A percentile compares a stretch with the other conserved stretches of the same genome.
phyloP scores from a whole-genome alignment of 2,113 vertebrate genomes.

The Bos taurus region ARS-UCD2.0 NC_037338.1:79114501-79115000 shows the following conservation, averaged over 20 bases:
- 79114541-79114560: fast-evolving
- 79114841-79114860: neutral
- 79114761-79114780: neutral
- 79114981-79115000: neutral
- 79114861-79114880: neutral
- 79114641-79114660: neutral
- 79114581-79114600: constrained; percentile 26
- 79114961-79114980: neutral
- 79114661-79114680: neutral
- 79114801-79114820: neutral
- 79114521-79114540: too few relatives aligned
- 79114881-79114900: neutral
- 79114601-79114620: neutral
- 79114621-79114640: neutral
- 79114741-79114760: neutral
- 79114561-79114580: neutral
- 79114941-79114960: neutral
- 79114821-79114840: neutral
- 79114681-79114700: neutral
- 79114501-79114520: neutral
- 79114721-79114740: fast-evolving
- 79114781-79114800: neutral
- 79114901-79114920: neutral
- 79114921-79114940: neutral
- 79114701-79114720: neutral